A percentile compares a stretch with the other conserved stretches of the same genome.
Conservation (phyloP, 2,113 vertebrate species). For the Sula dactylatra region DNA sequence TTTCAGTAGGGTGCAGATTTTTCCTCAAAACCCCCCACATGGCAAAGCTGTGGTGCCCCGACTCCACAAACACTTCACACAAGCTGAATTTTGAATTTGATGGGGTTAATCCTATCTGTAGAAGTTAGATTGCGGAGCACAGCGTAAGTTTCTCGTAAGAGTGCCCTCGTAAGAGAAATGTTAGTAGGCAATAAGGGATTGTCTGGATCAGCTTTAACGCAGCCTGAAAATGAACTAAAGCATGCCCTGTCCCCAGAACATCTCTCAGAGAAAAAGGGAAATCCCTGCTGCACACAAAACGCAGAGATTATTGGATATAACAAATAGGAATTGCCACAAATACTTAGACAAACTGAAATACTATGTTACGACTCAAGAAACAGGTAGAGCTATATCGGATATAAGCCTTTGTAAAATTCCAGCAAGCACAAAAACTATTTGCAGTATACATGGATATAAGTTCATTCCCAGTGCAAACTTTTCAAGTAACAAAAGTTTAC, state of each 20-base stretch:
- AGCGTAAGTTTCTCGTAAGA: not conserved
- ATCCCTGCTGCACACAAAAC: not conserved
- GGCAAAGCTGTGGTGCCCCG: not conserved
- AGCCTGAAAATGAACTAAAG: not conserved
- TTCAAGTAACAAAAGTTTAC: not conserved
- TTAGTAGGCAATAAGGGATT: not conserved
- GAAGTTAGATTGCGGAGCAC: not conserved
- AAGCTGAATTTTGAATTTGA: not conserved
- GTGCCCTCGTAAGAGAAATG: not conserved
- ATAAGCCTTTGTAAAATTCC: not conserved
- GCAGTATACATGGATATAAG: not conserved
- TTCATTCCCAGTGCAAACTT: not conserved
- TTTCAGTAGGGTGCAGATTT: not conserved
- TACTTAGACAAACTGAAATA: not conserved
- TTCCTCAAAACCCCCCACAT: accelerated
- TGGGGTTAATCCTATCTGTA: not conserved
- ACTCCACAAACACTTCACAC: not conserved
- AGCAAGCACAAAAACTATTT: not conserved
- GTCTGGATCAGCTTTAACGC: not conserved
- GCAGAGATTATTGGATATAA: not conserved
- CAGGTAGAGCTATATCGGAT: not conserved
- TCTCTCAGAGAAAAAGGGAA: not conserved
- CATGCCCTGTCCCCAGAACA: not conserved
- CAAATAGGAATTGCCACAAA: not conserved
- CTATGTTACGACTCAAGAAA: accelerated